These are phyloP conservation scores for Rhagonycha lutea DNA, from an alignment of 2,888 invertebrate species.

Conservation along the genomic window DNA sequence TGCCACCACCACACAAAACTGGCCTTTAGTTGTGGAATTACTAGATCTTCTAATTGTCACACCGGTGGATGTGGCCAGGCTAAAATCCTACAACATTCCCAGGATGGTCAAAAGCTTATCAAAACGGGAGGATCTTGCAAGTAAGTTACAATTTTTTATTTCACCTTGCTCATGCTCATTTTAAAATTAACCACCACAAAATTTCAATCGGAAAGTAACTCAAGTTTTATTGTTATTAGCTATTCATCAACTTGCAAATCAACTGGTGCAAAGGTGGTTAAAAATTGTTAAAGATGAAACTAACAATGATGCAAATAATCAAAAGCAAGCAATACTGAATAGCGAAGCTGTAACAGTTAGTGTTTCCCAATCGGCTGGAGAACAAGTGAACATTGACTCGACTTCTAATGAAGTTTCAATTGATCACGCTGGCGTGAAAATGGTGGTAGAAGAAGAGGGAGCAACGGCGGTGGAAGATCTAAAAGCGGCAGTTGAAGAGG, in stretches of 20 bases:
- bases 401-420: constrained; percentile 66
- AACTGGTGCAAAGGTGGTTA: constrained; percentile 88
- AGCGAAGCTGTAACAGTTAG: constrained; percentile 17
- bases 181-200: background rate
- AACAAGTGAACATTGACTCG: constrained; percentile 17
- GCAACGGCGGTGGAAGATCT: constrained; percentile 13
- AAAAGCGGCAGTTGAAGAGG: constrained; percentile 31
- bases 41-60: constrained; percentile 82
- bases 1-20: constrained; percentile 81
- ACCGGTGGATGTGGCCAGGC: constrained; percentile 87
- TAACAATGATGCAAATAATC: constrained; percentile 28
- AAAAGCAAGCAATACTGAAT: constrained; percentile 20
- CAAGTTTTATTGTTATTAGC: constrained; percentile 58
- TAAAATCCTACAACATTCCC: constrained; percentile 90
- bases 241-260: constrained; percentile 76
- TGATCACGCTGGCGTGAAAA: constrained; percentile 61
- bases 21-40: constrained; percentile 85
- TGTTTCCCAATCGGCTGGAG: constrained; percentile 29
- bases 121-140: constrained; percentile 79
- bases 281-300: constrained; percentile 81
- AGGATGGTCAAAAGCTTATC: constrained; percentile 88
- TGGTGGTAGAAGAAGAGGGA: constrained; percentile 27
- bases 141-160: constrained; percentile 59
- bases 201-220: constrained; percentile 1
- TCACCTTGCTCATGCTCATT: background rate